phyloP scores from a whole-genome alignment of 2,888 invertebrate species.

The Amiota minor region DNA sequence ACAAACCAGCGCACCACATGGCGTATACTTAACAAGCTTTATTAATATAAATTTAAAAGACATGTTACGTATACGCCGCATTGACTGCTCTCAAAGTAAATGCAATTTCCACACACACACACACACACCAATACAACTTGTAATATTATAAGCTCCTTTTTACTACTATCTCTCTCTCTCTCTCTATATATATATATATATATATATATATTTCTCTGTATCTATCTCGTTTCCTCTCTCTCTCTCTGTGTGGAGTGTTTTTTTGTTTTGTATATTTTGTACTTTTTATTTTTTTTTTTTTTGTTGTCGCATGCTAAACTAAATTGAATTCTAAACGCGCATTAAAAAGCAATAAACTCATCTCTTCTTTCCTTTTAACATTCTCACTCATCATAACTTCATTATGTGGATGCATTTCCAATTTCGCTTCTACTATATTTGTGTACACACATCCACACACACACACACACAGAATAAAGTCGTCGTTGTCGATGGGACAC shows the following conservation, averaged over 20 bases:
- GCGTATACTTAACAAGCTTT: conserved; percentile 44
- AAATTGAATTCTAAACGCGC: conserved; percentile 43
- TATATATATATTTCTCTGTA: no score
- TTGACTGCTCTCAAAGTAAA: neutral
- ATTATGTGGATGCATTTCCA: neutral
- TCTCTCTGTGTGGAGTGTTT: conserved; percentile 10
- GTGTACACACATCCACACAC: conserved; percentile 12
- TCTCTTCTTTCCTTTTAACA: neutral
- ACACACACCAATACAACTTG: no score
- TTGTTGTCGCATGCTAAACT: conserved; percentile 49
- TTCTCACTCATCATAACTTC: neutral
- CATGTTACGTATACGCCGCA: conserved; percentile 39
- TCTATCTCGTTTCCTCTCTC: neutral
- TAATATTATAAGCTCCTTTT: no score
- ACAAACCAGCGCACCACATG: conserved; percentile 7
- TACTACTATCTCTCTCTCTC: neutral
- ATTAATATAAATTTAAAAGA: neutral
- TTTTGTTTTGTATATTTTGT: no score
- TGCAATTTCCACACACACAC: neutral
- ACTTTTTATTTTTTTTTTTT: conserved; percentile 19
- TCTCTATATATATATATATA: no score
- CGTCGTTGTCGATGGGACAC: conserved; percentile 85
- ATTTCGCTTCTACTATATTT: conserved; percentile 25
- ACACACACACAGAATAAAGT: conserved; percentile 81
- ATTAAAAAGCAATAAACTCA: conserved; percentile 41